Base-by-base conservation (phyloP, 2,888 invertebrate species). In the Liodrosophila aerea region DNA sequence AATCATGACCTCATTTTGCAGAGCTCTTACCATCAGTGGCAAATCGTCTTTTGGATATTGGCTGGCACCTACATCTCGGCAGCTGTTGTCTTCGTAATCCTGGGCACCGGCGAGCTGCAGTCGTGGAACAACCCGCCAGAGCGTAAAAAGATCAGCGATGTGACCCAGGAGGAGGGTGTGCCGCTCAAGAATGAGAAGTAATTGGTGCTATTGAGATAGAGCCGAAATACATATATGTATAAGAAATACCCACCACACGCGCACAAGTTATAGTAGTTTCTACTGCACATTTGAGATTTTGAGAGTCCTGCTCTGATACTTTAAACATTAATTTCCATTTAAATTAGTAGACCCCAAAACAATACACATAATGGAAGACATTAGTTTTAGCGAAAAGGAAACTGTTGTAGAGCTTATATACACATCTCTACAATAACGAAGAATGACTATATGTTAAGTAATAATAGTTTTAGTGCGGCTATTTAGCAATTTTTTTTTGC, bases 21-120 rank as follows among this genome's bases (percentile, higher is more conserved):
- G 94, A 93, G 94, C 91, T 94, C 94, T 0, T 94, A 94, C 77
- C 92, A 92, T 15, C 94, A 94, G 83, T 97, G 97, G 96, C 93
- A 92, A 87, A 93, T 93, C 53, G 94, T 96, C 0, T 97, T 97
- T 89, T 94, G 94, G 92, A 94, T 96, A 44, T 89, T 96, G 12
- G 94, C 94, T 0, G 92, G 90, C 1, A 93, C 94, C 0, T 96
- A 96, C 88, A 89, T 93, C 0, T 85, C 91, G 0, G 96, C 95
- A 0, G 93, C 94, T 0, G 12, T 89, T 11, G 86, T 91, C 2
- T 94, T 92, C 82, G 82, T 92, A n/a, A 56, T 92, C 7, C 91
- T 94, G 53, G 94, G 94, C 4, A 91, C 92, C 0, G 94, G 94
- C 0, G 92, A 93, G 57, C 85, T 93, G 18, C 94, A 92, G 73